Evolutionary conservation across 2,113 vertebrate species (phyloP), one percentile per base, ranked within the genome.

Genomic region (Sarotherodon lohbergeri): DNA sequence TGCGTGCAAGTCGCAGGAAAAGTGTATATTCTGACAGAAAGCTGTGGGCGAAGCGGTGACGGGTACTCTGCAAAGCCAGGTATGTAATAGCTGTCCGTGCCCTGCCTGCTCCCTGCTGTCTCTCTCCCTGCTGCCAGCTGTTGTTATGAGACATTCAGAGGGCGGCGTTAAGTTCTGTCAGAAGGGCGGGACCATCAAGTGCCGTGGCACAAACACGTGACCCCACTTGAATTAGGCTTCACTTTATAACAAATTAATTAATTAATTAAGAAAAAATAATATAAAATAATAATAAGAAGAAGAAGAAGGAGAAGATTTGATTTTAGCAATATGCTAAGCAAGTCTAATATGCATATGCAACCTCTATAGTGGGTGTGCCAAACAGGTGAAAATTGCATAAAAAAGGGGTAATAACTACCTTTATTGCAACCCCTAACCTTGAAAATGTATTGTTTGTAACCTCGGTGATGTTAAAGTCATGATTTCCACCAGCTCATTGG

Each of bases 121-220:
- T 85, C 56, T 80, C 56, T 48, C 68, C 5, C 68, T 41, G 50
- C 91, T 63, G 46, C 88, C 89, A 91, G 93, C 90, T 90, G 93
- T 89, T 92, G 86, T 92, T 92, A 29, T 89, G 91, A 90, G 90
- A 80, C 86, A 36, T 87, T 61, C 32, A 56, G 79, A 85, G 90
- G 94, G 96, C 90, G 93, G 92, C 0, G 80, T 36, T 41, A 87
- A 3, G 1, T 34, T 13, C 16, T 54, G 89, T 46, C 54, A 4
- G 86, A 87, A 80, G 66, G 95, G 94, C 85, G 92, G 93, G 79
- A 22, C 80, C 34, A 12, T 2, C 1, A 10, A 86, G 24, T 6
- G 63, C 59, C 87, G 48, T 91, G 79, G 63, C 86, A 81, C 4
- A 41, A 36, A 46, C 88, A 94, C 87, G 87, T 94, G 89, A 93